These are phyloP conservation scores for Cinclus cinclus DNA, from an alignment of 2,113 vertebrate genomes.

Conservation along the genomic window DNA sequence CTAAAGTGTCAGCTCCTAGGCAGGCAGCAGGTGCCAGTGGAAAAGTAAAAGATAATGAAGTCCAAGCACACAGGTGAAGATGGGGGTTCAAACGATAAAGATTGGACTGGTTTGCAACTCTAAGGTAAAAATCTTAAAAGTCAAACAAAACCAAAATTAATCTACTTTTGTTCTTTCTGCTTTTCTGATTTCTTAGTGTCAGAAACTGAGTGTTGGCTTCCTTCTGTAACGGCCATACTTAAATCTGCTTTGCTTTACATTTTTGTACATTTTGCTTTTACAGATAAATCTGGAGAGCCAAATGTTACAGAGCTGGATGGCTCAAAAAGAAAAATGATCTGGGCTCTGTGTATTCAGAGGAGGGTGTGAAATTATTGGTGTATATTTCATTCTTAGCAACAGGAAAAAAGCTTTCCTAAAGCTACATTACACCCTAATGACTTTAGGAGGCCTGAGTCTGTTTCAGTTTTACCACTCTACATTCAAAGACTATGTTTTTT, in stretches of 20 bases:
- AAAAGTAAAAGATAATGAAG: neutral
- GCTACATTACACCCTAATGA: neutral
- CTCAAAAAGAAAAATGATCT: neutral
- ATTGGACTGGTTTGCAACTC: neutral
- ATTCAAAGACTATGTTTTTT: neutral
- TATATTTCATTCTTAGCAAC: neutral
- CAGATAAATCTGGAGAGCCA: neutral
- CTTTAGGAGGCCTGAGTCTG: neutral
- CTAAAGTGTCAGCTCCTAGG: neutral
- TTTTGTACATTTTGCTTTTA: too few relatives aligned
- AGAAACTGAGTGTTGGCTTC: neutral
- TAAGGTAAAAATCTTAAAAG: neutral
- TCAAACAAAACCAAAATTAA: neutral
- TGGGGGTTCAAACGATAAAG: neutral
- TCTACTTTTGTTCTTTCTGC: neutral
- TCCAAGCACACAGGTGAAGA: neutral
- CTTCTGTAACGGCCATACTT: neutral
- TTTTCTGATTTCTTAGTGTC: neutral
- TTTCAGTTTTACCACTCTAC: neutral
- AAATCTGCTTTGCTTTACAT: neutral
- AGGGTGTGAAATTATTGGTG: neutral
- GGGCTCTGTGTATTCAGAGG: neutral
- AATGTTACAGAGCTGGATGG: neutral
- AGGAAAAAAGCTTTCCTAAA: slow-evolving; percentile 14
- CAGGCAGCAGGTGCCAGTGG: fast-evolving